A percentile compares a stretch with the other conserved stretches of the same genome.
Conservation (phyloP, 2,888 invertebrate species). For the Synanthedon tipuliformis region DNA sequence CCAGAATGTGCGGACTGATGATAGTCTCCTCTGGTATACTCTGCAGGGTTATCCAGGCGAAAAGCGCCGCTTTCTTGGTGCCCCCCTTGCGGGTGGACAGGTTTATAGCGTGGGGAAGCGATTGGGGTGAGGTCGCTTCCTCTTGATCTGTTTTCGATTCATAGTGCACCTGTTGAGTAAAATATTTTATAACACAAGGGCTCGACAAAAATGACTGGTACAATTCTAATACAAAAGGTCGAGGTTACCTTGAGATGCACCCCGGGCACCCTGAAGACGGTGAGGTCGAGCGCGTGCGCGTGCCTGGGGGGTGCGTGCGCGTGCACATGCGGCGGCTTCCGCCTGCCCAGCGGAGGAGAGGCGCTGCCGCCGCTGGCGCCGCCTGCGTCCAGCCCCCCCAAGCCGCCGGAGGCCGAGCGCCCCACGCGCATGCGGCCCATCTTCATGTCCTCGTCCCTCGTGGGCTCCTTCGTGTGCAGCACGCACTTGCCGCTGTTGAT, state of each 20-base stretch:
- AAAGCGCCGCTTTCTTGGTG: constrained; percentile 88
- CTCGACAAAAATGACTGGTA: too few species aligned
- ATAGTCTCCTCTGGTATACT: constrained; percentile 98
- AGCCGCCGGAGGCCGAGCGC: constrained; percentile 74
- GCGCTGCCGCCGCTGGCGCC: constrained; percentile 23
- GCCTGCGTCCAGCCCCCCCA: constrained; percentile 41
- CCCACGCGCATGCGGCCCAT: constrained; percentile 80
- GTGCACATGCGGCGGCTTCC: constrained; percentile 23
- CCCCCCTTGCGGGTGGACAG: constrained; percentile 63
- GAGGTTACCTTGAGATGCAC: constrained; percentile 83
- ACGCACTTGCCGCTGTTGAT: constrained; percentile 98
- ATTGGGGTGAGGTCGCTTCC: constrained; percentile 64
- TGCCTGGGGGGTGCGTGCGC: constrained; percentile 19
- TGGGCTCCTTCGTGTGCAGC: constrained; percentile 88
- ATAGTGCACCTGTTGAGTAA: constrained; percentile 74
- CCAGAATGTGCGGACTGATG: constrained; percentile 95
- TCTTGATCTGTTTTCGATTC: constrained; percentile 80
- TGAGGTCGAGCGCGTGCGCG: constrained; percentile 77
- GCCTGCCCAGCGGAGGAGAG: constrained; percentile 22
- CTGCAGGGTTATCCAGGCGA: constrained; percentile 96
- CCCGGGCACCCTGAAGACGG: constrained; percentile 91
- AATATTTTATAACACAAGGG: too few species aligned
- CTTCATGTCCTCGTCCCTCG: constrained; percentile 76
- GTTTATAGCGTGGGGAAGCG: constrained; percentile 7
- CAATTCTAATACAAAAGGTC: too few species aligned